A percentile compares a stretch with the other conserved stretches of the same genome.
Evolutionary conservation across 2,797 vertebrate genomes (phyloP).

Genomic region (Catamblyrhynchus diadema): DNA sequence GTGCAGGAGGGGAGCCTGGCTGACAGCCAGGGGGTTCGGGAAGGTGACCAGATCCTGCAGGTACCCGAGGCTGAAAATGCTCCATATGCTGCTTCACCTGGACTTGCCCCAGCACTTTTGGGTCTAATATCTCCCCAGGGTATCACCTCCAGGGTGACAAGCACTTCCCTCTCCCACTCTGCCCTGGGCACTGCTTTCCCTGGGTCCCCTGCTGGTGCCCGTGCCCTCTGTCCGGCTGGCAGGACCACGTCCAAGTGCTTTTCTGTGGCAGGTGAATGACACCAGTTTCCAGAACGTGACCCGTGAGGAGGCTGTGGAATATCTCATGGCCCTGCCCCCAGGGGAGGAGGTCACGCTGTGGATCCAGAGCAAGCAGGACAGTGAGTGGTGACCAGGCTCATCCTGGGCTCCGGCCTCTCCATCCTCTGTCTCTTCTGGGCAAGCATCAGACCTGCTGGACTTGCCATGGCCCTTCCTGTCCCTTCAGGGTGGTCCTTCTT

Average conservation of each 20-base stretch:
- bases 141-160: background rate
- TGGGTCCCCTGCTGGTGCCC: background rate
- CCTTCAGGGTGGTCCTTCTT: background rate
- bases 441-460: background rate
- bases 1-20: slow-evolving; percentile 92
- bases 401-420: background rate
- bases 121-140: background rate
- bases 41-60: slow-evolving; percentile 95
- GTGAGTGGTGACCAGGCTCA: slow-evolving; percentile 78
- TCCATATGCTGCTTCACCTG: accelerated
- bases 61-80: slow-evolving; percentile 49
- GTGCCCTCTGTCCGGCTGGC: accelerated
- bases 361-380: slow-evolving; percentile 90
- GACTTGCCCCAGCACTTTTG: background rate
- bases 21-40: slow-evolving; percentile 81
- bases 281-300: slow-evolving; percentile 86
- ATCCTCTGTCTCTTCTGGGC: background rate
- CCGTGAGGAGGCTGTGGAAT: slow-evolving; percentile 91
- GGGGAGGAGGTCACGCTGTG: slow-evolving; percentile 81
- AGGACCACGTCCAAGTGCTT: background rate
- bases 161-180: background rate
- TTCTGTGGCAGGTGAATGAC: slow-evolving; percentile 82
- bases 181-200: background rate
- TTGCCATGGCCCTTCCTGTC: background rate
- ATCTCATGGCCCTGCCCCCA: slow-evolving; percentile 80